Base-by-base conservation (phyloP, 2,888 invertebrate genomes). In the Acleris holmiana region DNA sequence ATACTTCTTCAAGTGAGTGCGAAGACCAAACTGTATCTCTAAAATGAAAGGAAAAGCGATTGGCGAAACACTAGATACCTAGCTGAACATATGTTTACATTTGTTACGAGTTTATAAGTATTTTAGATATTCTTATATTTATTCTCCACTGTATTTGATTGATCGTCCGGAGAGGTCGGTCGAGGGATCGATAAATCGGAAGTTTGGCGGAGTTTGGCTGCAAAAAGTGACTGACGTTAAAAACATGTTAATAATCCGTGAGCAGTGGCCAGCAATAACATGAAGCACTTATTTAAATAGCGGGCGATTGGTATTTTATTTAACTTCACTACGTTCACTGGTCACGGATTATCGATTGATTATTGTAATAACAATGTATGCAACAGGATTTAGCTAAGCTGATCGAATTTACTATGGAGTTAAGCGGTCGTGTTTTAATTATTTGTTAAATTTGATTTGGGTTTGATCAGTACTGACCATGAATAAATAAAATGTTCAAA, bases 121-220 rank as follows among this genome's bases (percentile, higher is more conserved):
- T 94, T 94, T 94, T 94, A 94, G 94, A 94, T 94, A 94, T 94
- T 94, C 94, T 94, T 94, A 94, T 92, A 92, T 94, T 94, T 94
- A 94, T 93, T 93, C 93, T 94, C 94, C 89, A 89, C 85, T 89
- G 84, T 88, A 87, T 85, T 85, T 84, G 75, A 86, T 86, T 85
- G 73, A 84, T 88, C 78, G 84, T 79, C 80, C 83, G 80, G 80
- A 78, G 79, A 80, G 74, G 80, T 82, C 83, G 81, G 76, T 75
- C 76, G 71, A 70, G 69, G 74, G 75, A 75, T 76, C 74, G 74
- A 74, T 74, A 71, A 76, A 74, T 76, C 74, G 70, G 69, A 72
- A 69, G 70, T 64, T 66, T 62, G 70, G 67, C 74, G 73, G 76
- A 73, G 72, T 71, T 71, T 67, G 69, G 64, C 69, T 69, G 68